Conservation (phyloP, 2,113 vertebrate species). For the Poecile atricapillus region DNA sequence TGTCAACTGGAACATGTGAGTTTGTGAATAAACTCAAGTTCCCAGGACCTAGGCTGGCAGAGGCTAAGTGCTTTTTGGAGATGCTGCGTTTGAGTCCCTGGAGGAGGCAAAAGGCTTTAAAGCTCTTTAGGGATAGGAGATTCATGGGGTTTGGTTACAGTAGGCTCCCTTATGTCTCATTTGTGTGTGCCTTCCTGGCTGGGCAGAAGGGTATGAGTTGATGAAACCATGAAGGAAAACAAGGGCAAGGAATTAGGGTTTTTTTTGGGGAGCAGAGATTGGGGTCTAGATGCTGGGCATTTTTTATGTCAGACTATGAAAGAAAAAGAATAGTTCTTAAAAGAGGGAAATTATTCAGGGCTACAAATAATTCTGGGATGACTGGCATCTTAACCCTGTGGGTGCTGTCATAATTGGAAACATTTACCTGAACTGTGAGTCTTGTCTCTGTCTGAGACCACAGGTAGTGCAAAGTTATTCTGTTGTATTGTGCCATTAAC, state of each 20-base stretch:
- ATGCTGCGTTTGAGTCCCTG: background rate
- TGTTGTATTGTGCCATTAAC: background rate
- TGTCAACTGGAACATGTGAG: conserved; percentile 62
- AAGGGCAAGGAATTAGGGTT: background rate
- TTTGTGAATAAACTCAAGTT: conserved; percentile 63
- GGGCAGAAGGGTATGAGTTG: background rate
- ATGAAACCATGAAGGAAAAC: background rate
- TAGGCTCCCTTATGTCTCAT: background rate
- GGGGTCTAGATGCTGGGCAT: background rate
- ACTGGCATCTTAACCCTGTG: background rate
- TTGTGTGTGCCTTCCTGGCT: background rate
- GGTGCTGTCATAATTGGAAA: background rate
- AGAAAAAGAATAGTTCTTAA: background rate
- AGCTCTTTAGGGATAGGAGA: background rate
- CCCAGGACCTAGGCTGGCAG: conserved; percentile 69
- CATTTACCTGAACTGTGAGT: background rate
- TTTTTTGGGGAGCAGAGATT: background rate
- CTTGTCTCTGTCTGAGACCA: background rate
- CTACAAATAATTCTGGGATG: background rate
- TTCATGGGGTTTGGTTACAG: conserved; percentile 13
- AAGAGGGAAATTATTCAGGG: background rate
- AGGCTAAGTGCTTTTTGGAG: conserved; percentile 51
- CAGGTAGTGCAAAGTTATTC: background rate
- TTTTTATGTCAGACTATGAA: background rate
- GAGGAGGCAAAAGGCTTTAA: conserved; percentile 33